phyloP scores from a whole-genome alignment of 30 jellyfish, hydroid and myxozoan species.

The Aurelia sp. region DNA sequence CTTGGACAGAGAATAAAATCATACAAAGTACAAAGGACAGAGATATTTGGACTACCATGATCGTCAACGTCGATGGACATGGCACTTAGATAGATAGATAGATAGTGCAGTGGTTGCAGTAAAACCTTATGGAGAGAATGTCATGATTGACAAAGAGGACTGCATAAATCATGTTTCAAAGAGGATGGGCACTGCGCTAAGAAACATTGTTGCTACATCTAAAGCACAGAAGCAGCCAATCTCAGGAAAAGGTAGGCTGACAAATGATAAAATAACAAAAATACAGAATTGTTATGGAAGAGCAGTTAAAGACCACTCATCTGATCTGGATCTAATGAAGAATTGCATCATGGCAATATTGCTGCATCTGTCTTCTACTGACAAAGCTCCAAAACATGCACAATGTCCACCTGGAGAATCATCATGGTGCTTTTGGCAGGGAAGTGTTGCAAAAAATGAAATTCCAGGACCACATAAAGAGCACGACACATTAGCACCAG shows the following conservation, averaged over 20 bases:
- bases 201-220: slow-evolving; percentile 17
- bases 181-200: no score
- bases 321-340: slow-evolving; percentile 8
- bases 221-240: slow-evolving; percentile 39
- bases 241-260: slow-evolving; percentile 27
- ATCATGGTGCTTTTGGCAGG: slow-evolving; percentile 54
- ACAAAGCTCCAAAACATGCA: slow-evolving; percentile 30
- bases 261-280: slow-evolving; percentile 27
- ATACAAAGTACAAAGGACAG: no score
- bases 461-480: no score
- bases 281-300: slow-evolving; percentile 46
- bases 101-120: no score
- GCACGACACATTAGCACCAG: slow-evolving; percentile 31
- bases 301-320: slow-evolving; percentile 26
- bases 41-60: no score
- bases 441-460: slow-evolving; percentile 23
- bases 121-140: slow-evolving; percentile 1
- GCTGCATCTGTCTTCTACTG: slow-evolving; percentile 47
- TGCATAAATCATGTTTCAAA: slow-evolving; percentile 48
- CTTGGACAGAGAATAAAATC: no score
- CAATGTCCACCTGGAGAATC: slow-evolving; percentile 46
- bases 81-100: no score
- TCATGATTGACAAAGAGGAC: slow-evolving; percentile 16
- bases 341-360: slow-evolving; percentile 39
- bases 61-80: no score